These are phyloP conservation scores for Himalopsyche anomala DNA, from an alignment of 2,888 invertebrate species.

Conservation along the genomic window DNA sequence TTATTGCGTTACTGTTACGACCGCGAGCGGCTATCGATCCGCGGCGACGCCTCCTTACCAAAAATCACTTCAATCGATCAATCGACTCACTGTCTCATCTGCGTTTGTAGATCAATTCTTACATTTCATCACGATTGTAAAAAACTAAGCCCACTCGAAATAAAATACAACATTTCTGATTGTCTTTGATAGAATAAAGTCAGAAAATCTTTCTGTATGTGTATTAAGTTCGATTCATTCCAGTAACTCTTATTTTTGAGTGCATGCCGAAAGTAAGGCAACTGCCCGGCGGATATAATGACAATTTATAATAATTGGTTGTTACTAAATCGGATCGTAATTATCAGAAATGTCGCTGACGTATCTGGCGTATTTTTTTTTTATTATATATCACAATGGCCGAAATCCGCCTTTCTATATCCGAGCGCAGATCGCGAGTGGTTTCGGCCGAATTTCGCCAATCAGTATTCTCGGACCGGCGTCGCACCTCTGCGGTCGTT, in stretches of 20 bases:
- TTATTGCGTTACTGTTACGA: slow-evolving; percentile 54
- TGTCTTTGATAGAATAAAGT: too few relatives aligned
- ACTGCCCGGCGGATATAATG: too few relatives aligned
- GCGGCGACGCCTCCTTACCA: background rate
- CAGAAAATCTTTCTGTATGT: too few relatives aligned
- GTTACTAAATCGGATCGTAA: background rate
- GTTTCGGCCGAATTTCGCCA: slow-evolving; percentile 55
- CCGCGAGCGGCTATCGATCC: slow-evolving; percentile 13
- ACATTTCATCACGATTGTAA: too few relatives aligned
- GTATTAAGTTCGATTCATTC: too few relatives aligned
- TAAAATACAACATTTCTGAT: too few relatives aligned
- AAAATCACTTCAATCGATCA: background rate
- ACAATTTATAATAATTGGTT: too few relatives aligned
- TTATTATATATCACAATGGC: slow-evolving; percentile 9
- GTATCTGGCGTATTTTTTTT: slow-evolving; percentile 13
- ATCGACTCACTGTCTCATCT: background rate
- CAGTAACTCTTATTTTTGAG: too few relatives aligned
- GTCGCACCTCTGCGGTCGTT: slow-evolving; percentile 53
- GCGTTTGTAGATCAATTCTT: too few relatives aligned
- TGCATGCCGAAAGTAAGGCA: too few relatives aligned
- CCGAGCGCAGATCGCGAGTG: slow-evolving; percentile 18
- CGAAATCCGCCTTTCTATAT: slow-evolving; percentile 35
- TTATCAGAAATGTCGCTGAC: slow-evolving; percentile 13
- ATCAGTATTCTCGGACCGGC: slow-evolving; percentile 58
- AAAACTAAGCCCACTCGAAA: too few relatives aligned